Base-by-base conservation (phyloP, 2,797 vertebrate species). In the Microctenopoma lineatum region DNA sequence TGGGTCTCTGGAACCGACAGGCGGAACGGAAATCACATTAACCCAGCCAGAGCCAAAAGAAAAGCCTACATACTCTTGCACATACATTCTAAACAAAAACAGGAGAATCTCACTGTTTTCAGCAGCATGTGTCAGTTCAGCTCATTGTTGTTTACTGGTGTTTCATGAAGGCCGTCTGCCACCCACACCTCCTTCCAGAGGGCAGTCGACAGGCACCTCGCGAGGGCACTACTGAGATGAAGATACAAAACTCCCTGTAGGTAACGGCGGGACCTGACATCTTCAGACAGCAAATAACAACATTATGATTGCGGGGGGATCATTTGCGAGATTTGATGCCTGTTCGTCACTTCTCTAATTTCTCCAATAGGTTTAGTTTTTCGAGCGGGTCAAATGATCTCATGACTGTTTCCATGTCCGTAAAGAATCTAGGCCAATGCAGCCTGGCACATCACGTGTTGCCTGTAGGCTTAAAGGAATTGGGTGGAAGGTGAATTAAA, bases 11-110 rank as follows among this genome's bases (percentile, higher is more conserved):
- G 90, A 94, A 92, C 88, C 89, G 92, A 94, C 93, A 94, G 89
- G 93, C 93, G 91, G 90, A 94, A 94, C 88, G 65, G 87, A 94
- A 94, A 95, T 94, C 91, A 81, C 90, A 94, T 93, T 93, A 94
- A 93, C 92, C 90, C 87, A 82, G 75, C 82, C 87, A 84, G 67
- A 90, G 91, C 90, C 87, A 84, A 90, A 91, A 91, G 83, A 73
- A 85, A 89, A 88, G 81, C 75, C 79, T 70, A 64, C 73, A 68
- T 88, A 74, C 80, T 79, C 73, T 69, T 73, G 67, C 76, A 81
- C 80, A 80, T 80, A 80, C 85, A 87, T 81, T 89, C 76, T 83
- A 86, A 87, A 87, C 85, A 89, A 89, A 89, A 87, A 87, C 83
- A 79, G 70, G 67, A 79, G 84, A 80, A 79, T 84, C 77, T 84